Base-by-base conservation (phyloP, 1,140 invertebrate genomes). In the Drosophila miranda region DNA sequence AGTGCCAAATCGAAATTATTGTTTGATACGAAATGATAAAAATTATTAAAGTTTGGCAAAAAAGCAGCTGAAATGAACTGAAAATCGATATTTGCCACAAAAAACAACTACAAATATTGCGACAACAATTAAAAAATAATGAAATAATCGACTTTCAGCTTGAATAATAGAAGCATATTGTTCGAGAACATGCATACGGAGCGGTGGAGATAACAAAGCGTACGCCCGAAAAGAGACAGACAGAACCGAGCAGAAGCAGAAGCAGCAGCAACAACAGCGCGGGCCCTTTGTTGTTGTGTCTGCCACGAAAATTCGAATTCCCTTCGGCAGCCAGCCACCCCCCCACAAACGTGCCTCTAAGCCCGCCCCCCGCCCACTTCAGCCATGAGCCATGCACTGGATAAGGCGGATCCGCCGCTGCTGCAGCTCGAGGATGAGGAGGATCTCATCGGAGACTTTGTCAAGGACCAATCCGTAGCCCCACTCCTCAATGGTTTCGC, bases 361-460 rank as follows among this genome's bases (percentile, higher is more conserved):
- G 49, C 51, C 23, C 6, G 23, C 16, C 30, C 1, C 34, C 19
- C 6, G 28, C 16, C 42, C 4, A 26, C 23, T 26, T 26, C 42
- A 34, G 42, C 21, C 48, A 74, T 74, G 70, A 64, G 64, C 51
- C 21, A 79, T 68, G 68, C 72, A 60, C 51, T 79, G 28, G 42
- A 55, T 48, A 23, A 62, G 7, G 14, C 48, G 13, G 79, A 82
- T 43, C 72, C 75, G 45, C 78, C 84, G 7, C 46, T 90, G 58
- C 61, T 90, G 14, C 84, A 90, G 66, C 67, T 90, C 30, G 89
- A 90, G 55, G 84, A 90, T 70, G 81, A 84, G 43, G 63, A 81
- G 46, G 89, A 90, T 51, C 71, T 90, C 23, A 90, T 90, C 41
- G 87, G 84, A 19, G 83, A 82, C 34, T 87, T 83, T 60, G 67